A percentile compares a stretch with the other conserved stretches of the same genome.
These are phyloP conservation scores for Branchinecta lynchi DNA, from an alignment of 1,140 invertebrate species.

Conservation along the genomic window DNA sequence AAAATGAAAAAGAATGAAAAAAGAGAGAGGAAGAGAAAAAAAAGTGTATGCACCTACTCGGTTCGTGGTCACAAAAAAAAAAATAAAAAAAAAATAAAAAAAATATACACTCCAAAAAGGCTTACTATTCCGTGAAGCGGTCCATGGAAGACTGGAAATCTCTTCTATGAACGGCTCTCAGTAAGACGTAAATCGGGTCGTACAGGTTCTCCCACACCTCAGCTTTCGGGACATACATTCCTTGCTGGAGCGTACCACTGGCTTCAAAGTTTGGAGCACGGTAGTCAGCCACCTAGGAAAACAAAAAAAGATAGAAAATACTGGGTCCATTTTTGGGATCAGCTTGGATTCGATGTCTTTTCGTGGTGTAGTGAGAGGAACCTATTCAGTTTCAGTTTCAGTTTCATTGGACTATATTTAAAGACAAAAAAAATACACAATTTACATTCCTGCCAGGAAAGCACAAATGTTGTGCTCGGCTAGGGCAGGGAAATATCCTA, in stretches of 20 bases:
- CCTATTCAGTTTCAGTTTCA: too few relatives aligned
- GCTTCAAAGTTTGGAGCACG: constrained; percentile 58
- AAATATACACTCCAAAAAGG: constrained; percentile 22
- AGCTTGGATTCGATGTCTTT: neutral
- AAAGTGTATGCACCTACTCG: too few relatives aligned
- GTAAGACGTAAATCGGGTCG: constrained; percentile 79
- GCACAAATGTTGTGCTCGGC: too few relatives aligned
- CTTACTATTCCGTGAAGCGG: constrained; percentile 58
- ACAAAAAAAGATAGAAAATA: neutral
- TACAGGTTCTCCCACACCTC: constrained; percentile 80
- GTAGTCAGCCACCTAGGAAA: constrained; percentile 50
- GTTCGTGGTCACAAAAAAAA: neutral
- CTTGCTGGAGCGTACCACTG: constrained; percentile 74
- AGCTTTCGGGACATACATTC: constrained; percentile 77
- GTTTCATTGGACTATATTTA: too few relatives aligned
- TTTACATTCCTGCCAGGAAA: too few relatives aligned
- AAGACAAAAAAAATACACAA: too few relatives aligned
- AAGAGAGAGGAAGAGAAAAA: too few relatives aligned
- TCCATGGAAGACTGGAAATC: constrained; percentile 92
- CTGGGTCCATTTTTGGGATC: neutral
- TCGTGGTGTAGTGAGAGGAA: too few relatives aligned
- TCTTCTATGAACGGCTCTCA: constrained; percentile 72
- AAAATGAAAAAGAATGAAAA: too few relatives aligned
- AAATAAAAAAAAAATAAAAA: neutral
- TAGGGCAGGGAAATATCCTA: too few relatives aligned